These are phyloP conservation scores for Otolemur crassicaudatus DNA, from an alignment of 2,797 vertebrate genomes.

Conservation along the genomic window DNA sequence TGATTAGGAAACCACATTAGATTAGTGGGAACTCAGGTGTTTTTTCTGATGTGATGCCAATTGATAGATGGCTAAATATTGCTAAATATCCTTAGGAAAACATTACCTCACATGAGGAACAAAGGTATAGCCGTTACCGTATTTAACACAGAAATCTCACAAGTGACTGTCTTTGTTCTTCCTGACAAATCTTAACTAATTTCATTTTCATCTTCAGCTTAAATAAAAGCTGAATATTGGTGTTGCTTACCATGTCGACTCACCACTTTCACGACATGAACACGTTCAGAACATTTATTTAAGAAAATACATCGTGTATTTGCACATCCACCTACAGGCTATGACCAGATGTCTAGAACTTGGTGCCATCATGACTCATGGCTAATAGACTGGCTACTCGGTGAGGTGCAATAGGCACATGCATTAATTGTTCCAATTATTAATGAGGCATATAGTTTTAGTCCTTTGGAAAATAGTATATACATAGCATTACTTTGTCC, in stretches of 20 bases:
- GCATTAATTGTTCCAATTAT: background rate
- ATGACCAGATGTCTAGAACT: background rate
- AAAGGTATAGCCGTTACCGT: background rate
- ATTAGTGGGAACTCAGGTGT: conserved; percentile 60
- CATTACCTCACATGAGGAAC: conserved; percentile 77
- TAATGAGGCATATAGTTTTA: background rate
- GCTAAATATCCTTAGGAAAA: conserved; percentile 70
- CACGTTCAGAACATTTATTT: background rate
- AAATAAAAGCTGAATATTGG: background rate
- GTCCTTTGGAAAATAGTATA: background rate
- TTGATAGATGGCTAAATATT: conserved; percentile 65
- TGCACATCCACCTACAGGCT: background rate
- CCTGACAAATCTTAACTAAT: background rate
- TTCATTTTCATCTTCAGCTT: conserved; percentile 50
- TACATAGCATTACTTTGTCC: background rate
- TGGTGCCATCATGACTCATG: background rate
- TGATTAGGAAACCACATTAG: conserved; percentile 44
- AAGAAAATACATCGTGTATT: background rate
- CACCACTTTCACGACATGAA: background rate
- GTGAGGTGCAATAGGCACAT: background rate
- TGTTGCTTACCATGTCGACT: background rate
- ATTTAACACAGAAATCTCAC: conserved; percentile 46
- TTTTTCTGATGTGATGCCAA: conserved; percentile 61
- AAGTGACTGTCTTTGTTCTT: conserved; percentile 53
- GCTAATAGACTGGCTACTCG: background rate